phyloP scores from a whole-genome alignment of 1,140 invertebrate genomes.

The Listronotus bonariensis region DNA sequence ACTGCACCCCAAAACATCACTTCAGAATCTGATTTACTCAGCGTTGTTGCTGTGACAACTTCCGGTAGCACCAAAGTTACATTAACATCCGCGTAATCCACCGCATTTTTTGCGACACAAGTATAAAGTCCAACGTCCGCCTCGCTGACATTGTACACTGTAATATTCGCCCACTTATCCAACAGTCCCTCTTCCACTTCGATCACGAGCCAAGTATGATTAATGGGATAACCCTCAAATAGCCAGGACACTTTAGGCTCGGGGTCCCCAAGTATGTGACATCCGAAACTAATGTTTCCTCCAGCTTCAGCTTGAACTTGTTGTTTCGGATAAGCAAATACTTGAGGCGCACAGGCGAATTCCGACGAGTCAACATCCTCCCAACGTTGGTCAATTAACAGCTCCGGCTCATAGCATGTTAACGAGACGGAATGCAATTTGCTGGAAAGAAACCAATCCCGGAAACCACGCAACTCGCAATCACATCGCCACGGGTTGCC shows the following conservation, averaged over 20 bases:
- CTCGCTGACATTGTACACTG: conserved; percentile 73
- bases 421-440: conserved; percentile 70
- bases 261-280: conserved; percentile 80
- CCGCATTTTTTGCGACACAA: conserved; percentile 76
- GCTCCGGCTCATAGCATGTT: conserved; percentile 64
- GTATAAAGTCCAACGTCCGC: conserved; percentile 80
- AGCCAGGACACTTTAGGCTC: conserved; percentile 83
- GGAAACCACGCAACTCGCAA: conserved; percentile 79
- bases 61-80: conserved; percentile 73
- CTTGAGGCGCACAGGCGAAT: conserved; percentile 76
- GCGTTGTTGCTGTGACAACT: conserved; percentile 67
- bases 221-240: conserved; percentile 69
- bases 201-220: conserved; percentile 57
- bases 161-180: conserved; percentile 73
- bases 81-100: conserved; percentile 71
- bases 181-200: conserved; percentile 56
- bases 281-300: conserved; percentile 78
- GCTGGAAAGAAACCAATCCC: conserved; percentile 76
- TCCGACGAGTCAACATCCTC: conserved; percentile 67
- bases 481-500: conserved; percentile 91
- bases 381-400: conserved; percentile 67
- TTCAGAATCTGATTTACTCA: conserved; percentile 66
- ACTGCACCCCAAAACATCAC: conserved; percentile 63
- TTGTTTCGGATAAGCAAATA: conserved; percentile 51
- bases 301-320: conserved; percentile 71